These are phyloP conservation scores for Notolepis coatsorum DNA, from an alignment of 2,797 vertebrate genomes.

Conservation along the genomic window DNA sequence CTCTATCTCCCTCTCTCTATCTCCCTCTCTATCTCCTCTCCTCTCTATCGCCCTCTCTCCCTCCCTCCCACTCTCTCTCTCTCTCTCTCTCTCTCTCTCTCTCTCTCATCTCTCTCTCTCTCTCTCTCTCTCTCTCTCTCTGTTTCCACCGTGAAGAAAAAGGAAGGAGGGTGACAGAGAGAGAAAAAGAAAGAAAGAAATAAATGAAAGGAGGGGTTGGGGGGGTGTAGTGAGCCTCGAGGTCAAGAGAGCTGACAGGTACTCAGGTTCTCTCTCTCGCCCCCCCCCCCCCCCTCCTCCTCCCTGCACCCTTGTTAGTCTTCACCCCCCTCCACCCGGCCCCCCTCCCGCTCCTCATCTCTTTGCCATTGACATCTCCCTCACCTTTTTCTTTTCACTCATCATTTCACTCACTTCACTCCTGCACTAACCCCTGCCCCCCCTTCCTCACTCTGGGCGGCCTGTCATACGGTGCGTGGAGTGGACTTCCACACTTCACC, in stretches of 20 bases:
- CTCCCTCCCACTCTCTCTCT: slow-evolving; percentile 26
- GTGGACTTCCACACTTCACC: no score
- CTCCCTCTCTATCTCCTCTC: slow-evolving; percentile 17
- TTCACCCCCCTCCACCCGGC: not conserved
- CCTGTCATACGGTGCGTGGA: no score
- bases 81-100: slow-evolving; percentile 6
- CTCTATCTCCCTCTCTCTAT: not conserved
- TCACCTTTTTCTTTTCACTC: slow-evolving; percentile 12
- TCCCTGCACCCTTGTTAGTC: not conserved
- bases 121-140: slow-evolving; percentile 15
- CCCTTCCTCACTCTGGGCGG: no score
- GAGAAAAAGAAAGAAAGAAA: no score
- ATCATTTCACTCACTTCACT: no score
- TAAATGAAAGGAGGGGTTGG: no score
- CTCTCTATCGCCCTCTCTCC: slow-evolving; percentile 20
- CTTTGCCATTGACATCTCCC: not conserved
- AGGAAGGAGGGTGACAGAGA: no score
- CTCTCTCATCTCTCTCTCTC: not conserved
- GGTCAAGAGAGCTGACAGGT: no score
- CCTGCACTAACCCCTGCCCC: no score
- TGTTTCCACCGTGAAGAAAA: no score
- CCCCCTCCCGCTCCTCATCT: not conserved
- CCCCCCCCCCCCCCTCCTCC: slow-evolving; percentile 4
- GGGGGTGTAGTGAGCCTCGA: no score
- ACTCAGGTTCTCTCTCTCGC: slow-evolving; percentile 31